Evolutionary conservation across 2,888 invertebrate species (phyloP).

Genomic region (Miltochrista miniata): DNA sequence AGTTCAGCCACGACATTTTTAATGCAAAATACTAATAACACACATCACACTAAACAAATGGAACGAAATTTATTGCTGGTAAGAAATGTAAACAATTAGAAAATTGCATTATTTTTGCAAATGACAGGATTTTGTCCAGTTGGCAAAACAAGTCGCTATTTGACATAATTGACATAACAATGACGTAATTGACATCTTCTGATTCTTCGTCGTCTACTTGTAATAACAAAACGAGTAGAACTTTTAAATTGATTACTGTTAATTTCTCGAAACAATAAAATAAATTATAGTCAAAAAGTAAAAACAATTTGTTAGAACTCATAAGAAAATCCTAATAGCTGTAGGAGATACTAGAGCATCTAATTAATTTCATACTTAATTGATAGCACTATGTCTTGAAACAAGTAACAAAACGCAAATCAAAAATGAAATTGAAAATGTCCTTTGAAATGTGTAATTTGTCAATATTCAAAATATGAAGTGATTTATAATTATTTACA

Average conservation of each 20-base stretch:
- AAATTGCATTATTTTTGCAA: slow-evolving; percentile 76
- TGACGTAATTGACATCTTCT: slow-evolving; percentile 28
- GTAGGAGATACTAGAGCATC: no score
- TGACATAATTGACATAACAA: slow-evolving; percentile 18
- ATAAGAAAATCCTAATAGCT: no score
- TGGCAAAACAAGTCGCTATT: slow-evolving; percentile 77
- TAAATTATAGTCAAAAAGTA: background rate
- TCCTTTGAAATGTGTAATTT: slow-evolving; percentile 56
- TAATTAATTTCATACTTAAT: no score
- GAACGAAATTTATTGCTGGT: slow-evolving; percentile 44
- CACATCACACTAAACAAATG: slow-evolving; percentile 60
- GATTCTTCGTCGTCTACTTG: background rate
- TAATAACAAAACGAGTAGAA: background rate
- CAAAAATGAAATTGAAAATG: slow-evolving; percentile 50
- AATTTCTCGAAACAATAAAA: background rate
- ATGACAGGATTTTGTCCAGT: slow-evolving; percentile 78
- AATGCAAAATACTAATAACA: slow-evolving; percentile 37
- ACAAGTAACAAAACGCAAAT: slow-evolving; percentile 28
- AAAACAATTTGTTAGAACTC: background rate
- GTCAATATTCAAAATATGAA: slow-evolving; percentile 70
- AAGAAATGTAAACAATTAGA: slow-evolving; percentile 68
- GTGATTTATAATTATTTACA: slow-evolving; percentile 73
- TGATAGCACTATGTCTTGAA: no score
- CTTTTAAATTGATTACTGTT: background rate
- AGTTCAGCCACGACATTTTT: slow-evolving; percentile 87